Evolutionary conservation across 2,113 vertebrate genomes (phyloP).

Genomic region (Telmatochromis brachygnathus): DNA sequence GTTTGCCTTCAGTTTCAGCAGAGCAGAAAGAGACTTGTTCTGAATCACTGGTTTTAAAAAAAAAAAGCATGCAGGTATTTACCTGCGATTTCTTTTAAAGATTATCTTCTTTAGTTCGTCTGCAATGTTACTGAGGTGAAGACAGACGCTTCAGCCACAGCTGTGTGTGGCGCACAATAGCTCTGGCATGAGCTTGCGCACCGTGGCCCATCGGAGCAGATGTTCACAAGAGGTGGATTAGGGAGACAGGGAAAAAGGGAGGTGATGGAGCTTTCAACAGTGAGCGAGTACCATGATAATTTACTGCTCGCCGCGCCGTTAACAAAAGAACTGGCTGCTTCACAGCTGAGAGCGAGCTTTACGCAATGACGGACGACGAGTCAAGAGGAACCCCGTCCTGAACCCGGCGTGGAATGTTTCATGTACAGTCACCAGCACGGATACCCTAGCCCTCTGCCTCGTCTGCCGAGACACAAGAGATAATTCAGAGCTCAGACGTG

Average conservation of each 20-base stretch:
- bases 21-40: neutral
- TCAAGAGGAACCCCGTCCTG: slow-evolving; percentile 55
- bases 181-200: neutral
- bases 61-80: slow-evolving; percentile 22
- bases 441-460: slow-evolving; percentile 17
- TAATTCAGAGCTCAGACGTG: slow-evolving; percentile 35
- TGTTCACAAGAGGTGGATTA: slow-evolving; percentile 29
- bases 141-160: neutral
- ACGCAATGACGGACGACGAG: slow-evolving; percentile 51
- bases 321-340: slow-evolving; percentile 44
- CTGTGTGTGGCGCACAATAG: neutral
- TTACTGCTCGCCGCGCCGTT: neutral
- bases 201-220: neutral
- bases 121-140: neutral
- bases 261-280: slow-evolving; percentile 38
- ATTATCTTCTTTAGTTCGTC: neutral
- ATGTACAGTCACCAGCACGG: slow-evolving; percentile 47
- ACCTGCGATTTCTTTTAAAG: neutral
- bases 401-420: slow-evolving; percentile 53
- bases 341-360: slow-evolving; percentile 17
- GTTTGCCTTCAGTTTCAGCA: neutral
- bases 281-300: slow-evolving; percentile 23
- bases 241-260: slow-evolving; percentile 19
- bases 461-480: slow-evolving; percentile 48
- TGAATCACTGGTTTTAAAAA: neutral